Percentiles rank a stretch among this genome's conserved stretches.
These are phyloP conservation scores for Agriopis aurantiaria DNA, from an alignment of 2,888 invertebrate species.

Conservation along the genomic window DNA sequence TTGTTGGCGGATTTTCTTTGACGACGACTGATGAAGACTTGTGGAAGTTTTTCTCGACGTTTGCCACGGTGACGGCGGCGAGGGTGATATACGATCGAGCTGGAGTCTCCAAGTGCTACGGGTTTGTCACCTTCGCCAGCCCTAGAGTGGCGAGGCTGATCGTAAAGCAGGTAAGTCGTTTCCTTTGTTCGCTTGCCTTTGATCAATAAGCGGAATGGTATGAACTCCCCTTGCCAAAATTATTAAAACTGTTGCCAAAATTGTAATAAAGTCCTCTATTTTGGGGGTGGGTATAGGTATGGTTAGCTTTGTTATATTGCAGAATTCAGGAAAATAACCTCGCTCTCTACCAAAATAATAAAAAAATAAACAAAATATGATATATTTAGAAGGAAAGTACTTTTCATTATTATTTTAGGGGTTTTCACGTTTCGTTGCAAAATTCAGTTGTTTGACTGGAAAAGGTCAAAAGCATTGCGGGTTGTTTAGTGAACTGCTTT, in stretches of 20 bases:
- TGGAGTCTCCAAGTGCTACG: conserved; percentile 97
- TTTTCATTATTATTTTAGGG: background rate
- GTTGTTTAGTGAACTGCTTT: conserved; percentile 22
- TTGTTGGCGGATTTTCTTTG: conserved; percentile 98
- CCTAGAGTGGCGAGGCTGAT: conserved; percentile 82
- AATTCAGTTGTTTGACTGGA: conserved; percentile 3
- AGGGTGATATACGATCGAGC: conserved; percentile 98
- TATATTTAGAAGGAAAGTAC: too few species aligned
- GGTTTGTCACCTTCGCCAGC: conserved; percentile 90
- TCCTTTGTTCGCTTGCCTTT: conserved; percentile 34
- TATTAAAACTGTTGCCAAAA: conserved; percentile 5
- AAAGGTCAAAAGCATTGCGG: conserved; percentile 7
- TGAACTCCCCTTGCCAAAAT: conserved; percentile 6
- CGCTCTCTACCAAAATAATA: too few species aligned
- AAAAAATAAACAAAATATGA: too few species aligned
- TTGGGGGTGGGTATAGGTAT: background rate
- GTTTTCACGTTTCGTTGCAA: background rate
- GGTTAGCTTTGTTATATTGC: too few species aligned
- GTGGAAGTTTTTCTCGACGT: conserved; percentile 95
- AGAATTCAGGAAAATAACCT: too few species aligned
- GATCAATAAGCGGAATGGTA: conserved; percentile 27
- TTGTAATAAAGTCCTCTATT: background rate
- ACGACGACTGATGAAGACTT: conserved; percentile 97
- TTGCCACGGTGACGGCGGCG: conserved; percentile 95
- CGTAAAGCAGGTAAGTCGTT: conserved; percentile 79